phyloP scores from a whole-genome alignment of 2,113 vertebrate species.

The Perognathus longimembris region DNA sequence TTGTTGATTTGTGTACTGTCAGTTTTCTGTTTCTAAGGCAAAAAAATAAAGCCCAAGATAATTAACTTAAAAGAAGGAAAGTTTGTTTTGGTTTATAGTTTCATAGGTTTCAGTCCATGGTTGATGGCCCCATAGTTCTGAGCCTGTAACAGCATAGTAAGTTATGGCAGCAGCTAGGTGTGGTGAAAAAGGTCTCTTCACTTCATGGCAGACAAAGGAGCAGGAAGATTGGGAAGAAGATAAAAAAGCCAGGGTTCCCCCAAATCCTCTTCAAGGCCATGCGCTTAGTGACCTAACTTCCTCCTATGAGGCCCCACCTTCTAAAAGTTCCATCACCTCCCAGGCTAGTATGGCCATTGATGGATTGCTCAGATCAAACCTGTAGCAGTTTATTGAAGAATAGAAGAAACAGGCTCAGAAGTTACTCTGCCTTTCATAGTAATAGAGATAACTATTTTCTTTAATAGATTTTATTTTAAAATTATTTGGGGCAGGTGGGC shows the following conservation, averaged over 20 bases:
- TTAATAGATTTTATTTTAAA: constrained; percentile 19
- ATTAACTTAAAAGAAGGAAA: neutral
- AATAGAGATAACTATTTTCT: neutral
- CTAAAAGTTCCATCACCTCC: neutral
- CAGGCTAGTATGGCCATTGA: neutral
- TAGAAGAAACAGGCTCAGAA: neutral
- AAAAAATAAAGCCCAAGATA: neutral
- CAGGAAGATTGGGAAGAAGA: neutral
- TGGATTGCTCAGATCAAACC: neutral
- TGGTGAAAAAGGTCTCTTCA: neutral
- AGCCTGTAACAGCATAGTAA: neutral
- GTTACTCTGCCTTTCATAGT: neutral
- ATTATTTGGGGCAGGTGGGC: neutral
- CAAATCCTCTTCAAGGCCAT: neutral
- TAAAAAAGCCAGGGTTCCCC: too few relatives aligned
- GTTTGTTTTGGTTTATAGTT: neutral
- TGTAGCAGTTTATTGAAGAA: neutral
- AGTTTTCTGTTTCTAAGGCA: neutral
- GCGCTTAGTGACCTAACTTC: neutral
- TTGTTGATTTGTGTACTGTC: neutral
- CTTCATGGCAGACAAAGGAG: too few relatives aligned
- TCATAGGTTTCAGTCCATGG: too few relatives aligned
- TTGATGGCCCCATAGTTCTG: neutral
- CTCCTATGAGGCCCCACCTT: neutral
- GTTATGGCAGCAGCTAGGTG: neutral